Base-by-base conservation (phyloP, 2,113 vertebrate genomes). In the Colinus virginianus region DNA sequence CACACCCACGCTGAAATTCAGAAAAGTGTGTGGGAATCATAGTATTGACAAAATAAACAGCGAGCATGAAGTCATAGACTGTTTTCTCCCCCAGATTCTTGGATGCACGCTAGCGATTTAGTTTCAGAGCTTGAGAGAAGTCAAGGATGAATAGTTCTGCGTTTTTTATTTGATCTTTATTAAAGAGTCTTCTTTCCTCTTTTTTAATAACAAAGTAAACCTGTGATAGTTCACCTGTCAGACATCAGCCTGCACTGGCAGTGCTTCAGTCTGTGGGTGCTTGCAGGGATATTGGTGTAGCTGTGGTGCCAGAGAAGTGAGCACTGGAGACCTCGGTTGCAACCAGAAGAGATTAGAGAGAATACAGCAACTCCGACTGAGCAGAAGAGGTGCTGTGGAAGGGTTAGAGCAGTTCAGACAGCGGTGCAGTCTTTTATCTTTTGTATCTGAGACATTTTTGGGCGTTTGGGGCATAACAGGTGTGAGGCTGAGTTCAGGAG, bases 1-100 rank as follows among this genome's bases (percentile, higher is more conserved):
- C 40, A 69, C 46, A 84, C 81, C 75, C 81, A 92, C 2, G 20
- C 82, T 87, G 75, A 92, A 89, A 90, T 81, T 74, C 63, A 79
- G 78, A 90, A 75, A 72, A 76, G 70, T 68, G 40, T 66, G 45
- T 87, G 55, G 75, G 78, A 90, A 88, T 93, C 94, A 76, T 72
- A 76, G 38, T 72, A 90, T 13, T 89, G 81, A 82, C 89, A 94
- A 94, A 94, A 92, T 76, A 92, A 89, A 89, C 78, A 55, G n/a
- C 63, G 87, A 77, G 51, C 64, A 46, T 45, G 70, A 91, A 78
- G 43, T 72, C 67, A 69, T 58, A 70, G 55, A 84, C 45, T 93
- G 40, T 84, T 82, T 84, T 87, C 40, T 89, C n/a, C 49, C 25
- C 58, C 68, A 69, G 42, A 92, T 32, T 88, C 70, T n/a, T 82